Percentiles rank a stretch among this genome's conserved stretches.
These are phyloP conservation scores for Boleophthalmus pectinirostris DNA, from an alignment of 2,113 vertebrate species.

Conservation along the genomic window DNA sequence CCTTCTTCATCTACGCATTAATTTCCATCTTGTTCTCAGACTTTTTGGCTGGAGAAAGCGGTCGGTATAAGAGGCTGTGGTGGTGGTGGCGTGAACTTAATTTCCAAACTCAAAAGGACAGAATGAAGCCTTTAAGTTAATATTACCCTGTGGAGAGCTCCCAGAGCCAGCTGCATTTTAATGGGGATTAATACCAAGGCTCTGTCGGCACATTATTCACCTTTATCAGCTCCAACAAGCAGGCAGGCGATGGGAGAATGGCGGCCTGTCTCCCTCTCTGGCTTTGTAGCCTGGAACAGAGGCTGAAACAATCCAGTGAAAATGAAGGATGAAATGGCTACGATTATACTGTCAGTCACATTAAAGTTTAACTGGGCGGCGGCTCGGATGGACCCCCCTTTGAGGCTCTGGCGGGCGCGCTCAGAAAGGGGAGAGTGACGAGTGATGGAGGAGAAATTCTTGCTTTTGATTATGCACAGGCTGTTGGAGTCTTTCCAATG, in stretches of 20 bases:
- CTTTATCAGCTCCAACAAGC: constrained; percentile 71
- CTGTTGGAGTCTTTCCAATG: constrained; percentile 31
- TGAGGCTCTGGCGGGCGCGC: constrained; percentile 40
- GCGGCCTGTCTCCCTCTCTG: constrained; percentile 49
- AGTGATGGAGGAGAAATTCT: constrained; percentile 45
- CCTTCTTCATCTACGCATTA: constrained; percentile 32
- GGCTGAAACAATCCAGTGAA: constrained; percentile 63
- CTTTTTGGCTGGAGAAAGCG: constrained; percentile 8
- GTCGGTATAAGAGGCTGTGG: neutral
- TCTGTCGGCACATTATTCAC: constrained; percentile 68
- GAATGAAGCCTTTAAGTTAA: constrained; percentile 76
- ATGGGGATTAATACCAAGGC: constrained; percentile 68
- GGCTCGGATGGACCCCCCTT: constrained; percentile 50
- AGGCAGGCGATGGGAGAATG: constrained; percentile 49
- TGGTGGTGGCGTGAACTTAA: constrained; percentile 47
- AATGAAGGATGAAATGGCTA: constrained; percentile 62
- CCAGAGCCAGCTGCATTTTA: constrained; percentile 70
- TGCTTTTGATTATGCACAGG: constrained; percentile 62
- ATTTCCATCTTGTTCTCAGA: constrained; percentile 23
- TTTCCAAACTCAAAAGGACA: constrained; percentile 72
- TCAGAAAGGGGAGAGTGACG: constrained; percentile 33
- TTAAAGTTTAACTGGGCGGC: constrained; percentile 60
- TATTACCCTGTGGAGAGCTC: constrained; percentile 66
- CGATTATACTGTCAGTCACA: constrained; percentile 61
- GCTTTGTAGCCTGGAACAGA: constrained; percentile 63